A percentile compares a stretch with the other conserved stretches of the same genome.
Evolutionary conservation across 2,113 vertebrate genomes (phyloP).

Genomic region (Synodontis membranacea): DNA sequence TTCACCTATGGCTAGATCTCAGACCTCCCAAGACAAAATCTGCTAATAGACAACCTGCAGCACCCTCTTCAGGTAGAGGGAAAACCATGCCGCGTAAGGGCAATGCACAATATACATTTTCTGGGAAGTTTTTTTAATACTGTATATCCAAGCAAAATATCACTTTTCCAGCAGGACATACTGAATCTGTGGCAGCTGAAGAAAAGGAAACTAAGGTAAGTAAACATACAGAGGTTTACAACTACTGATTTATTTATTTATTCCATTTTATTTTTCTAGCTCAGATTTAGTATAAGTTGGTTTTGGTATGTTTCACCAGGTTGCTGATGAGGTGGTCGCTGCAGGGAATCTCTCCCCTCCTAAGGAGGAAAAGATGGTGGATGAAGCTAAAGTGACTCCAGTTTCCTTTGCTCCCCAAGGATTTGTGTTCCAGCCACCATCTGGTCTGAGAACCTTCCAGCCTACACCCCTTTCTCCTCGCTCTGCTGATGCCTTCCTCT

Average conservation of each 20-base stretch:
- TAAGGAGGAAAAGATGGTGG: slow-evolving; percentile 7
- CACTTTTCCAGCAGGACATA: slow-evolving; percentile 13
- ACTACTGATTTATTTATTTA: not conserved
- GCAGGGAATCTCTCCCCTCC: not conserved
- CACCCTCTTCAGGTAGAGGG: slow-evolving; percentile 42
- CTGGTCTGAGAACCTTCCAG: slow-evolving; percentile 76
- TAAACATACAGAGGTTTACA: not conserved
- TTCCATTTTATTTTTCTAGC: not conserved
- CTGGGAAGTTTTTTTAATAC: not conserved
- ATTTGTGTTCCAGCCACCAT: slow-evolving; percentile 84
- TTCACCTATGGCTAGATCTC: slow-evolving; percentile 19
- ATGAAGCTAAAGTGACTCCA: slow-evolving; percentile 63
- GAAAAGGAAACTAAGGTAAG: slow-evolving; percentile 27
- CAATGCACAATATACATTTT: not conserved
- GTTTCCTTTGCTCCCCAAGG: slow-evolving; percentile 86
- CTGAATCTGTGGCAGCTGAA: not conserved
- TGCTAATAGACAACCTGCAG: slow-evolving; percentile 38
- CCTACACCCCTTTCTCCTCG: slow-evolving; percentile 80
- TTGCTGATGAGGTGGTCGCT: slow-evolving; percentile 42
- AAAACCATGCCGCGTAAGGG: slow-evolving; percentile 17
- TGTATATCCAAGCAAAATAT: not conserved
- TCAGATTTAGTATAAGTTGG: not conserved
- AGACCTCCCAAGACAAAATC: slow-evolving; percentile 55
- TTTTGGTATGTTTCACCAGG: not conserved
- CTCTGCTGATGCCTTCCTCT: slow-evolving; percentile 78